phyloP scores from a whole-genome alignment of 1,140 invertebrate species.

The Magallana ariakensis region DNA sequence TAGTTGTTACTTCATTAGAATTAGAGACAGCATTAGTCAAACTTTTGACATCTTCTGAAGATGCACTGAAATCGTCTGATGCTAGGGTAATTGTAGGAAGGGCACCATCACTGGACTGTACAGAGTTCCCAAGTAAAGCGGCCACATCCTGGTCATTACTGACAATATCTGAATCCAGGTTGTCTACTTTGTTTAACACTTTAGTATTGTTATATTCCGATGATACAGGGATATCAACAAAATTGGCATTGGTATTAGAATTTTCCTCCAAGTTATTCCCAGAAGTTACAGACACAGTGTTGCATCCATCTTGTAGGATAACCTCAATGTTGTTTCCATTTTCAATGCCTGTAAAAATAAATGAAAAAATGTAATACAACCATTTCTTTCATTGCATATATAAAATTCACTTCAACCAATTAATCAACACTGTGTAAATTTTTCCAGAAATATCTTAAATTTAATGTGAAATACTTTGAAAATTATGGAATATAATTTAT shows the following conservation, averaged over 20 bases:
- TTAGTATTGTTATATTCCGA: not conserved
- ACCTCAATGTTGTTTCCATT: conserved; percentile 20
- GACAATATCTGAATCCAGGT: conserved; percentile 34
- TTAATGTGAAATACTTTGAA: too few species aligned
- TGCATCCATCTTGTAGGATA: conserved; percentile 17
- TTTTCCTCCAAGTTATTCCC: not conserved
- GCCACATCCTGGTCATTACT: conserved; percentile 1
- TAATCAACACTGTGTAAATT: too few species aligned
- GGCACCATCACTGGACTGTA: conserved; percentile 43
- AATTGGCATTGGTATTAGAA: not conserved
- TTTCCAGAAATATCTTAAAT: too few species aligned
- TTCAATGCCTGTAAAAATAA: conserved; percentile 17
- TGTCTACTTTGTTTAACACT: conserved; percentile 30
- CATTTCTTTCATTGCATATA: too few species aligned
- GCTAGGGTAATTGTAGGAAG: conserved; percentile 41
- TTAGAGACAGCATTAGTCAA: not conserved
- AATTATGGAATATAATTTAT: too few species aligned
- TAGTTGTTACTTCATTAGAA: conserved; percentile 19
- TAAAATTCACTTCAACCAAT: too few species aligned
- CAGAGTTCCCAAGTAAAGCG: conserved; percentile 23
- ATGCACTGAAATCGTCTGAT: not conserved
- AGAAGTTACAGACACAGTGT: not conserved
- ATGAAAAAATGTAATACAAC: not conserved
- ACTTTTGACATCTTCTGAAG: not conserved
- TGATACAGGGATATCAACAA: conserved; percentile 5